phyloP scores from a whole-genome alignment of 2,888 invertebrate species.

The Prosopocoilus inquinatus region DNA sequence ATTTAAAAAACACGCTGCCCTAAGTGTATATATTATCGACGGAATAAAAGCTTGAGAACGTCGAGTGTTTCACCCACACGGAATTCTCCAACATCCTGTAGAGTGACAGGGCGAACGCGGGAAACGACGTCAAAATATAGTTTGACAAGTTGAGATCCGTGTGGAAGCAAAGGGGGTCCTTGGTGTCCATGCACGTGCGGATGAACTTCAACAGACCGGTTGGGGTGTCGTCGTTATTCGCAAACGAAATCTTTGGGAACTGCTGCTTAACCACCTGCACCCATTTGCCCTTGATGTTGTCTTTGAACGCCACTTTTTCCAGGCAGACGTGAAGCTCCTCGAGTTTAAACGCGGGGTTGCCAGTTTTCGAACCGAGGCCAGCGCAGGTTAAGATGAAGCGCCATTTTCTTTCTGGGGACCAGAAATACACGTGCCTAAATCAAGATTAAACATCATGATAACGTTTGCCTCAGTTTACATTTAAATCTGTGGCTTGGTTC shows the following conservation, averaged over 20 bases:
- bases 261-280: constrained; percentile 37
- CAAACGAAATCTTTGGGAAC: constrained; percentile 35
- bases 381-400: constrained; percentile 45
- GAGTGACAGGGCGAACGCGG: constrained; percentile 43
- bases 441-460: constrained; percentile 4
- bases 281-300: constrained; percentile 45
- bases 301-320: constrained; percentile 37
- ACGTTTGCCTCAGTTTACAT: neutral
- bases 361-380: constrained; percentile 37
- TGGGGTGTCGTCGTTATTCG: constrained; percentile 39
- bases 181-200: constrained; percentile 26
- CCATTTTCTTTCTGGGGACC: constrained; percentile 45
- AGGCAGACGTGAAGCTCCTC: constrained; percentile 39
- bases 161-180: constrained; percentile 12
- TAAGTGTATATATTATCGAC: constrained; percentile 22
- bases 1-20: no score
- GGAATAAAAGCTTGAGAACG: constrained; percentile 34
- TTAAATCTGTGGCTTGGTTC: no score
- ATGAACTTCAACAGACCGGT: constrained; percentile 46
- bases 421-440: constrained; percentile 45
- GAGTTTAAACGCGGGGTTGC: constrained; percentile 34
- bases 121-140: constrained; percentile 41
- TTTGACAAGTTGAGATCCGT: constrained; percentile 31
- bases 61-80: constrained; percentile 43
- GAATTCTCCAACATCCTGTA: constrained; percentile 45